Evolutionary conservation across 2,797 vertebrate genomes (phyloP).

Genomic region (Chaetophractus vellerosus): DNA sequence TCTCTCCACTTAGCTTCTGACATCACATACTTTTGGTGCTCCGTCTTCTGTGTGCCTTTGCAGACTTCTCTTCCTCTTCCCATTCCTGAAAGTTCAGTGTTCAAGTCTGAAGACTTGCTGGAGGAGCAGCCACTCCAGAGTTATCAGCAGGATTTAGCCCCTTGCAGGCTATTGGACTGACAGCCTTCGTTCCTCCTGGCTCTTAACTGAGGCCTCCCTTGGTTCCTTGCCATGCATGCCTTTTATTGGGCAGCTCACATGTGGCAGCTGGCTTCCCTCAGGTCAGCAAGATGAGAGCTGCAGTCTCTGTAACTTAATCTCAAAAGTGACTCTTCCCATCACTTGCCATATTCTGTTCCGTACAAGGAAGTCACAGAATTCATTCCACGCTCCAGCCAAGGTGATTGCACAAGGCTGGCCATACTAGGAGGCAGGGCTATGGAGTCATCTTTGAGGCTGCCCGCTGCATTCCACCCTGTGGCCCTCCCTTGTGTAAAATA

Average conservation of each 20-base stretch:
- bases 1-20: not conserved
- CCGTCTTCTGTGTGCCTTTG: not conserved
- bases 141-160: no score
- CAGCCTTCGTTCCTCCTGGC: no score
- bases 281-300: not conserved
- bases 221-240: not conserved
- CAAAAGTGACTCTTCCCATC: not conserved
- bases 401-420: not conserved
- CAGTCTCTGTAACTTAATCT: not conserved
- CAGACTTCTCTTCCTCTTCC: not conserved
- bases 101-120: no score
- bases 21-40: not conserved
- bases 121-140: no score
- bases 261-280: not conserved
- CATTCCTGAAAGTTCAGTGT: not conserved
- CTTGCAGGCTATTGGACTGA: not conserved
- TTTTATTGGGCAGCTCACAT: not conserved
- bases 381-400: not conserved
- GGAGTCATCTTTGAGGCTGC: not conserved
- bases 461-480: not conserved
- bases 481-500: not conserved
- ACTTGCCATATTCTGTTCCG: not conserved
- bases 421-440: not conserved
- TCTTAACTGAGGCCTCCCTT: not conserved
- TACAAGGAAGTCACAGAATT: not conserved